phyloP scores from a whole-genome alignment of 2,797 vertebrate species.

The Bovichtus diacanthus region DNA sequence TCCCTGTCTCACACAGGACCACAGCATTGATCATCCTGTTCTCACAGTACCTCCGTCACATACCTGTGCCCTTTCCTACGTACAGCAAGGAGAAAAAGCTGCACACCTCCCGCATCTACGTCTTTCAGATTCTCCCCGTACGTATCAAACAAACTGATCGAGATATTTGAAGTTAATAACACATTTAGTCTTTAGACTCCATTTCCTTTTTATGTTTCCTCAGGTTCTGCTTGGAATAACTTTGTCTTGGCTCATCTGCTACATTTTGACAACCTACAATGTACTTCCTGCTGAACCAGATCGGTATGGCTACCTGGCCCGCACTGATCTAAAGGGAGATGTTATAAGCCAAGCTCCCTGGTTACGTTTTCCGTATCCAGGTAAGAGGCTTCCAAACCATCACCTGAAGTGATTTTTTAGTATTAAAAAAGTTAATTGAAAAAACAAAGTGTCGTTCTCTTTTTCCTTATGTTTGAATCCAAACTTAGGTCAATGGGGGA shows the following conservation, averaged over 20 bases:
- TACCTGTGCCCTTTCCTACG: constrained; percentile 86
- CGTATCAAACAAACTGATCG: constrained; percentile 40
- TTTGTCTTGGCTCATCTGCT: constrained; percentile 93
- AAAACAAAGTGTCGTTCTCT: constrained; percentile 2
- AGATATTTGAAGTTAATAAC: not conserved
- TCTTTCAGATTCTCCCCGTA: constrained; percentile 98
- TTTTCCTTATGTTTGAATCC: constrained; percentile 21
- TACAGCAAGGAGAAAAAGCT: constrained; percentile 87
- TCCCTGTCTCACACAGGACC: constrained; percentile 85
- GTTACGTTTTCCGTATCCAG: constrained; percentile 96
- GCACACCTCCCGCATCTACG: constrained; percentile 82
- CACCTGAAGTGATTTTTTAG: not conserved
- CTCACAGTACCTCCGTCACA: constrained; percentile 95
- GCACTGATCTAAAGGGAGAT: constrained; percentile 90
- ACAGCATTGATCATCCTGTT: constrained; percentile 92
- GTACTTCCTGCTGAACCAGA: constrained; percentile 85
- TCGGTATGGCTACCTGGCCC: constrained; percentile 89
- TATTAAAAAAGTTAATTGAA: not conserved
- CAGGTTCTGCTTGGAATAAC: constrained; percentile 95
- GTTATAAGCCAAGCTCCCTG: constrained; percentile 90
- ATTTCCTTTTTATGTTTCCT: constrained; percentile 4
- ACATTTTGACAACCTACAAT: constrained; percentile 87
- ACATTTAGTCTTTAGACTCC: not conserved
- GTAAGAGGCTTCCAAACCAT: constrained; percentile 70
- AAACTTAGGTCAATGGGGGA: constrained; percentile 93